These are phyloP conservation scores for Lumbricus terrestris DNA, from an alignment of 2,888 invertebrate genomes.

Conservation along the genomic window DNA sequence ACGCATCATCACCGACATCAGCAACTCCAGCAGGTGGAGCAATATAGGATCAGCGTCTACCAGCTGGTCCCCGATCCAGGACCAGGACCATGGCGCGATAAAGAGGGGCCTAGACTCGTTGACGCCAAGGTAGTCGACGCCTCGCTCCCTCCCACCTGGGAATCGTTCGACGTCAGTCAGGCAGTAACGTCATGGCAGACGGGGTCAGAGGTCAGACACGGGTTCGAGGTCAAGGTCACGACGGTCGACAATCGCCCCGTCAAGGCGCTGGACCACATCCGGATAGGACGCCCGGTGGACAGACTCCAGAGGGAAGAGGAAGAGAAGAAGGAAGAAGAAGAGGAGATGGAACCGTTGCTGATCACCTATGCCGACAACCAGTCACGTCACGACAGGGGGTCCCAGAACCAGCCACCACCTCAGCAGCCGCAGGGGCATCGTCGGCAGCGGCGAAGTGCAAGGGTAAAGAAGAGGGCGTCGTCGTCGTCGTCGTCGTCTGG, in stretches of 20 bases:
- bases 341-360: slow-evolving; percentile 17
- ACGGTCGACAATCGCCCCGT: slow-evolving; percentile 14
- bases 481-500: too few relatives aligned
- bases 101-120: not conserved
- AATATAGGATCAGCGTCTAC: slow-evolving; percentile 16
- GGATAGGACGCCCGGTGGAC: not conserved
- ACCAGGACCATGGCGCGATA: not conserved
- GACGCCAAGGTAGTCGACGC: slow-evolving; percentile 8
- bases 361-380: slow-evolving; percentile 23
- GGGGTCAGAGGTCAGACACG: too few relatives aligned
- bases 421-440: not conserved
- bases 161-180: slow-evolving; percentile 10
- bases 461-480: not conserved
- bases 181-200: not conserved
- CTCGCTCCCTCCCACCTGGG: not conserved
- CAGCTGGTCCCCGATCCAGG: not conserved
- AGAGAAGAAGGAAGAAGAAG: not conserved
- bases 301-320: too few relatives aligned
- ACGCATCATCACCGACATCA: not conserved
- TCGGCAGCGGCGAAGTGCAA: not conserved
- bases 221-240: slow-evolving; percentile 15
- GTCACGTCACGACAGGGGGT: not conserved
- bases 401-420: not conserved
- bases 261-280: not conserved
- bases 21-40: not conserved